Evolutionary conservation across 1,140 invertebrate species (phyloP).

Genomic region (Phortica variegata): DNA sequence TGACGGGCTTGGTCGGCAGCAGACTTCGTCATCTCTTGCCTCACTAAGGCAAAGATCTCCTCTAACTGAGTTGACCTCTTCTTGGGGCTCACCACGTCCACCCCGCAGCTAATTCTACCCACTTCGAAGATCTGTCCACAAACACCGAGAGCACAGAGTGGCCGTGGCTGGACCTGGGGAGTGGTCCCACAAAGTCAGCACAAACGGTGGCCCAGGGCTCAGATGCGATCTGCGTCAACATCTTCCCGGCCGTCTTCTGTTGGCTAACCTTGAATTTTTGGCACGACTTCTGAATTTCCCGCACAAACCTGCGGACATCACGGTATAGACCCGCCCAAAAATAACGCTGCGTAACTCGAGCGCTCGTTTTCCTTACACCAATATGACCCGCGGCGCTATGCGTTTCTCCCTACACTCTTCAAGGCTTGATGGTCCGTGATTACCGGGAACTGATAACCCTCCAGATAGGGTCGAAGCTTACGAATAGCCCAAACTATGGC

Average conservation of each 20-base stretch:
- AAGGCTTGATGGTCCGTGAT: slow-evolving; percentile 6
- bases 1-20: too few relatives aligned
- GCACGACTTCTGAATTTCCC: background rate
- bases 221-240: background rate
- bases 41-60: too few relatives aligned
- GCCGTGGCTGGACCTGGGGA: background rate
- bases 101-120: too few relatives aligned
- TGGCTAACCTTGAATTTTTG: background rate
- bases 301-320: background rate
- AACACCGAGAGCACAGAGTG: background rate
- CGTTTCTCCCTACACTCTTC: slow-evolving; percentile 1
- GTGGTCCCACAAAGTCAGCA: background rate
- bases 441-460: slow-evolving; percentile 3
- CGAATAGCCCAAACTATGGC: slow-evolving; percentile 48
- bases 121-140: background rate
- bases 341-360: background rate
- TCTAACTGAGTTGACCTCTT: too few relatives aligned
- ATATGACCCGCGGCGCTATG: background rate
- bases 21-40: too few relatives aligned
- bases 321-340: background rate
- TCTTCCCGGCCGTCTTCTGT: background rate
- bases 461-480: background rate
- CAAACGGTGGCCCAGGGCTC: slow-evolving; percentile 1
- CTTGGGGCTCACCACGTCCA: too few relatives aligned
- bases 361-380: background rate